These are phyloP conservation scores for Drosophila differens DNA, from an alignment of 2,888 invertebrate genomes.

Conservation along the genomic window DNA sequence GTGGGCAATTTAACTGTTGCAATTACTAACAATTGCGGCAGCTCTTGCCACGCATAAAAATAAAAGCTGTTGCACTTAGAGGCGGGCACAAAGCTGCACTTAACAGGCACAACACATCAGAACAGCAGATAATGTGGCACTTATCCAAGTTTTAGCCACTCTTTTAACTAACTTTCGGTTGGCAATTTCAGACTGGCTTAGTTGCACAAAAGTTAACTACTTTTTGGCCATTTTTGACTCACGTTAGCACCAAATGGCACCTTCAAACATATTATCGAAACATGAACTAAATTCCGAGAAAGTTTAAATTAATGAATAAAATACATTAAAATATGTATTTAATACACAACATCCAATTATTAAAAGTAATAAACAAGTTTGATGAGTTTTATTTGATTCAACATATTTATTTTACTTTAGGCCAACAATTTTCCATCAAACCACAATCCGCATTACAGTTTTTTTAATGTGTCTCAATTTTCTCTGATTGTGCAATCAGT, in stretches of 20 bases:
- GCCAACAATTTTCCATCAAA: background rate
- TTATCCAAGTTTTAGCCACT: slow-evolving; percentile 34
- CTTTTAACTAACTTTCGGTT: slow-evolving; percentile 44
- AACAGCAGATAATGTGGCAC: slow-evolving; percentile 44
- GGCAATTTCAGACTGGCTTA: slow-evolving; percentile 25
- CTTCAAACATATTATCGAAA: background rate
- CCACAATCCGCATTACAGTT: background rate
- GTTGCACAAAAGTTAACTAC: slow-evolving; percentile 24
- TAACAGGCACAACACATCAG: slow-evolving; percentile 16
- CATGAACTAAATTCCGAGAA: background rate
- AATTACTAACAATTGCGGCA: slow-evolving; percentile 65
- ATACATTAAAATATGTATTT: background rate
- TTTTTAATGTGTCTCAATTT: background rate
- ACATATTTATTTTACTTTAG: background rate
- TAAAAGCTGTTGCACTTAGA: slow-evolving; percentile 51
- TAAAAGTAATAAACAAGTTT: background rate
- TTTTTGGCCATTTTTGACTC: background rate
- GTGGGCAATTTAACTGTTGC: slow-evolving; percentile 57
- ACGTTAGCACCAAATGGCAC: background rate
- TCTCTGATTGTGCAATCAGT: background rate
- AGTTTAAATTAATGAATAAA: background rate
- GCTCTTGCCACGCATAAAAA: slow-evolving; percentile 11
- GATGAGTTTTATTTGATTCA: background rate
- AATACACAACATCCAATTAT: background rate
- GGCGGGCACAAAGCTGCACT: slow-evolving; percentile 36